These are phyloP conservation scores for Haliclystus octoradiatus DNA, from an alignment of 30 jellyfish, hydroid and myxozoan genomes.

Conservation along the genomic window DNA sequence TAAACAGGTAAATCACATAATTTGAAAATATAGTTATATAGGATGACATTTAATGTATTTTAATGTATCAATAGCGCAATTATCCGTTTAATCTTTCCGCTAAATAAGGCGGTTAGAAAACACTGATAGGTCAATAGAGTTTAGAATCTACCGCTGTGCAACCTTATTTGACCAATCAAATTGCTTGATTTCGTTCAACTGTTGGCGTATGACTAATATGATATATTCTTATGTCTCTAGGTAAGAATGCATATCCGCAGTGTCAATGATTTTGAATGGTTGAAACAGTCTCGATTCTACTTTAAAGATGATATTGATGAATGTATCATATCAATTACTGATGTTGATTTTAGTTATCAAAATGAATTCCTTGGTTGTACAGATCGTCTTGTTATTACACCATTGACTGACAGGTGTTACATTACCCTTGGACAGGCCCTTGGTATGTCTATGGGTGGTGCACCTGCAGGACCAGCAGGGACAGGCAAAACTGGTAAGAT, in stretches of 20 bases:
- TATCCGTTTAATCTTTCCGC: too few relatives aligned
- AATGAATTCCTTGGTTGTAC: constrained; percentile 96
- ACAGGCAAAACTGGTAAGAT: constrained; percentile 93
- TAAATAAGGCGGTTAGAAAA: too few relatives aligned
- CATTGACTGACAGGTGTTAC: constrained; percentile 89
- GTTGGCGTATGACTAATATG: too few relatives aligned
- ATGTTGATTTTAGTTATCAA: constrained; percentile 85
- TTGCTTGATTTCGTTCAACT: too few relatives aligned
- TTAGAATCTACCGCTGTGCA: too few relatives aligned
- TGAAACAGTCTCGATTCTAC: constrained; percentile 87
- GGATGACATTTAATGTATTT: too few relatives aligned
- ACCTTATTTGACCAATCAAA: too few relatives aligned
- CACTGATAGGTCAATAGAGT: too few relatives aligned
- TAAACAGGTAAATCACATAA: too few relatives aligned
- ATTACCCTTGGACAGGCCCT: constrained; percentile 96
- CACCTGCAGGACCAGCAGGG: constrained; percentile 99
- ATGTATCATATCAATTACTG: constrained; percentile 74
- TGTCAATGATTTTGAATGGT: constrained; percentile 77
- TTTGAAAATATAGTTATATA: too few relatives aligned
- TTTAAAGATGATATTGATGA: constrained; percentile 78
- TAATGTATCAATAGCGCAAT: too few relatives aligned
- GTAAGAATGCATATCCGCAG: constrained; percentile 81
- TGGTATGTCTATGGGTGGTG: constrained; percentile 99
- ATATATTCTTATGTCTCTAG: constrained; percentile 11
- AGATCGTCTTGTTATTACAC: constrained; percentile 91